A percentile compares a stretch with the other conserved stretches of the same genome.
Evolutionary conservation across 2,113 vertebrate genomes (phyloP).

Genomic region (Alligator sinensis): DNA sequence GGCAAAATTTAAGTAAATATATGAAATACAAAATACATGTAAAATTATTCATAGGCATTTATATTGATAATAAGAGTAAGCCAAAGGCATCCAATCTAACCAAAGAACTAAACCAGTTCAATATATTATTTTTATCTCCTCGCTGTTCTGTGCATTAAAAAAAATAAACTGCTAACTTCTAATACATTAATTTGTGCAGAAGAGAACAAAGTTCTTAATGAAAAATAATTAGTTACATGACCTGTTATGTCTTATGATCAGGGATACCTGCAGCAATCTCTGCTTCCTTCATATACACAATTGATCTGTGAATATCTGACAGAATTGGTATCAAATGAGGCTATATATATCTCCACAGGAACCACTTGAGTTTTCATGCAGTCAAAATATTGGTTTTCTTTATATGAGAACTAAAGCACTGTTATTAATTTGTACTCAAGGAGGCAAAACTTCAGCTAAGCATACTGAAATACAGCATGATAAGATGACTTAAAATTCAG

Average conservation of each 20-base stretch:
- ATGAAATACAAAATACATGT: neutral
- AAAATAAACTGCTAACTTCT: too few relatives aligned
- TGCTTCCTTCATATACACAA: slow-evolving; percentile 25
- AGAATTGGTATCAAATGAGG: slow-evolving; percentile 44
- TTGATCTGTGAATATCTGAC: slow-evolving; percentile 27
- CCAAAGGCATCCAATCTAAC: neutral
- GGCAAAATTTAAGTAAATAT: neutral
- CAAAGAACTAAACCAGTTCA: neutral
- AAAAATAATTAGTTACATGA: neutral
- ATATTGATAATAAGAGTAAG: neutral
- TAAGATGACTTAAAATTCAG: slow-evolving; percentile 4
- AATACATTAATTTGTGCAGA: too few relatives aligned
- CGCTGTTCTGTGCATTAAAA: neutral
- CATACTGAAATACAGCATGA: slow-evolving; percentile 45
- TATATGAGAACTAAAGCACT: slow-evolving; percentile 58
- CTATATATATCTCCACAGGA: slow-evolving; percentile 39
- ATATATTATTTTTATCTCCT: neutral
- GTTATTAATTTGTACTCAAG: slow-evolving; percentile 61
- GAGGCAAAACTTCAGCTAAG: slow-evolving; percentile 62
- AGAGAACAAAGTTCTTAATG: neutral
- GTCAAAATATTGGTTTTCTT: slow-evolving; percentile 64
- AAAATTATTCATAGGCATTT: neutral
- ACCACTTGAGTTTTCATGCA: slow-evolving; percentile 25
- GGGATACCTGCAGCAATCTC: slow-evolving; percentile 30
- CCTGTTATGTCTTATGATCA: slow-evolving; percentile 33